These are phyloP conservation scores for Chaenodraco wilsoni DNA, from an alignment of 2,797 vertebrate species.

Conservation along the genomic window DNA sequence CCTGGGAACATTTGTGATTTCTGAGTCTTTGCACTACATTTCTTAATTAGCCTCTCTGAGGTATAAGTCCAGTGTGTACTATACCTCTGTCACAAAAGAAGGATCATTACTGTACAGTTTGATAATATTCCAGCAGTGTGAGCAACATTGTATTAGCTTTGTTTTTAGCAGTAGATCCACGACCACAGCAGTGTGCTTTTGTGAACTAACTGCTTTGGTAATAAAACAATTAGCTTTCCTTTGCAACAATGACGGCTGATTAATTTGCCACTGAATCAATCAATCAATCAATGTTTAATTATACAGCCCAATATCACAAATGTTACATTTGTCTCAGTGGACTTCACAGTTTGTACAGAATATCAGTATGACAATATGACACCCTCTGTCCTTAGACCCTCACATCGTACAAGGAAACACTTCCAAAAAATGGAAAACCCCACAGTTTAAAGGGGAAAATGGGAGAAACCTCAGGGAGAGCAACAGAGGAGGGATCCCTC, in stretches of 20 bases:
- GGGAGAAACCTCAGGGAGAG: too few relatives aligned
- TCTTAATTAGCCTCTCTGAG: slow-evolving; percentile 36
- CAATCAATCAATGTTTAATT: too few relatives aligned
- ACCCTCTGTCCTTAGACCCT: too few relatives aligned
- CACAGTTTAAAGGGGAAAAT: too few relatives aligned
- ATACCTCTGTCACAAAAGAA: slow-evolving; percentile 46
- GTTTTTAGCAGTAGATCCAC: slow-evolving; percentile 65
- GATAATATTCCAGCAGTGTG: slow-evolving; percentile 50
- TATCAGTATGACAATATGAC: too few relatives aligned
- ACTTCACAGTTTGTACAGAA: too few relatives aligned
- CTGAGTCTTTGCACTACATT: slow-evolving; percentile 26
- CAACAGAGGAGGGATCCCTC: too few relatives aligned
- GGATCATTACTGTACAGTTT: slow-evolving; percentile 45
- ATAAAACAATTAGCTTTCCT: slow-evolving; percentile 78
- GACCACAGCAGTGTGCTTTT: slow-evolving; percentile 63
- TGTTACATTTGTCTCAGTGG: too few relatives aligned
- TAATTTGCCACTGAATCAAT: slow-evolving; percentile 41
- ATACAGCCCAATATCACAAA: too few relatives aligned
- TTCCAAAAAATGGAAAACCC: too few relatives aligned
- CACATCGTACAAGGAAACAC: too few relatives aligned
- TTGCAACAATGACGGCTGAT: slow-evolving; percentile 65
- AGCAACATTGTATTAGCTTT: slow-evolving; percentile 50
- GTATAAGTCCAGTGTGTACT: slow-evolving; percentile 42
- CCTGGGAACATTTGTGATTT: slow-evolving; percentile 29
- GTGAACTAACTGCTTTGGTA: slow-evolving; percentile 76